A percentile compares a stretch with the other conserved stretches of the same genome.
Conservation (phyloP, 2,113 vertebrate species). For the Actenoides hombroni region DNA sequence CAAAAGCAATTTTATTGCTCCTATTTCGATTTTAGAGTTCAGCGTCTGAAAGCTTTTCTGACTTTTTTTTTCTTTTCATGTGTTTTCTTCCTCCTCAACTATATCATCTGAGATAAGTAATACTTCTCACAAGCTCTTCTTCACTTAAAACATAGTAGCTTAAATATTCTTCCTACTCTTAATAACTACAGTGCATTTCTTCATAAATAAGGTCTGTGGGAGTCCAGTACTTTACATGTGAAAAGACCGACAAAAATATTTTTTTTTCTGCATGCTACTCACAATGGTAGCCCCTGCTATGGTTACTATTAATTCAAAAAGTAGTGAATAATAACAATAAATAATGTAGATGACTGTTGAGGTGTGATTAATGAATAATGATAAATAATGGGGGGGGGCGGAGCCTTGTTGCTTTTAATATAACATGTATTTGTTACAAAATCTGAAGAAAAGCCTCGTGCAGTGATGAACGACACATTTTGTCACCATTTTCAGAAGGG, state of each 20-base stretch:
- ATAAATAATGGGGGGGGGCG: neutral
- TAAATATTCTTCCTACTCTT: neutral
- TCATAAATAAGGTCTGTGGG: neutral
- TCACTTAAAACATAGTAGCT: neutral
- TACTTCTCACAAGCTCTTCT: neutral
- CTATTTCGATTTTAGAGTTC: neutral
- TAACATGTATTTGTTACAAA: neutral
- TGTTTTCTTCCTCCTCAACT: fast-evolving
- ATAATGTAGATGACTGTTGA: constrained; percentile 6
- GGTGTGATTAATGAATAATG: constrained; percentile 19
- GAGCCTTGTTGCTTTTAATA: neutral
- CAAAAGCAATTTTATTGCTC: neutral
- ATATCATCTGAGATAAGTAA: neutral
- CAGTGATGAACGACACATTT: neutral
- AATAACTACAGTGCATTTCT: neutral
- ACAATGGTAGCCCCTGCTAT: neutral
- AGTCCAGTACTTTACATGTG: neutral
- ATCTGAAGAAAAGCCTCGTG: neutral
- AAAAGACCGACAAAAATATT: neutral
- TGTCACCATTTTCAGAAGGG: neutral
- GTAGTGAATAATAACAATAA: constrained; percentile 7
- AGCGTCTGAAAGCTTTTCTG: neutral
- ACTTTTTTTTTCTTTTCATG: neutral
- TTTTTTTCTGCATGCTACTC: neutral
- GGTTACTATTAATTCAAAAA: constrained; percentile 12